These are phyloP conservation scores for Seriola aureovittata DNA, from an alignment of 2,113 vertebrate genomes.

Conservation along the genomic window DNA sequence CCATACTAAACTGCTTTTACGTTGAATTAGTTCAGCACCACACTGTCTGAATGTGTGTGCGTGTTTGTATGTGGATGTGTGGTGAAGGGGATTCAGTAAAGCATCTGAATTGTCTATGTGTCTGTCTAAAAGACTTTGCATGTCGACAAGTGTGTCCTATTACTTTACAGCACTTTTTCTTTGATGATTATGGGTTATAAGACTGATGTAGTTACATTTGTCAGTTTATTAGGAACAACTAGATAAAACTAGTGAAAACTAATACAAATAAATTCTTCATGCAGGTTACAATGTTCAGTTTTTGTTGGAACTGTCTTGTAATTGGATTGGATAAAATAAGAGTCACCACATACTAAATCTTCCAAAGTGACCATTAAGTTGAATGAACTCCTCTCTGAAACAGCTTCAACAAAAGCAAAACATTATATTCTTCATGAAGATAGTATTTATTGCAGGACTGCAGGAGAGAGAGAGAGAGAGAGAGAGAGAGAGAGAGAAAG, in stretches of 20 bases:
- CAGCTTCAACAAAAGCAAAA: too few relatives aligned
- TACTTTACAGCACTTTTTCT: not conserved
- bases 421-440: not conserved
- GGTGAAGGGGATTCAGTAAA: not conserved
- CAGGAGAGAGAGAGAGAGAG: too few relatives aligned
- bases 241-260: not conserved
- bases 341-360: too few relatives aligned
- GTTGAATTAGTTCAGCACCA: constrained; percentile 41
- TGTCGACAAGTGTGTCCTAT: not conserved
- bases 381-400: too few relatives aligned
- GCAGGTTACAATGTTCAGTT: too few relatives aligned
- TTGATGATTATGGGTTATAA: not conserved
- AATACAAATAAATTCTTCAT: not conserved
- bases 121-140: not conserved
- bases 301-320: too few relatives aligned
- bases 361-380: too few relatives aligned
- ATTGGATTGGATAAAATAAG: too few relatives aligned
- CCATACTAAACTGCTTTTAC: constrained; percentile 45
- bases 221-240: not conserved
- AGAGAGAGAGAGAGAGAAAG: too few relatives aligned
- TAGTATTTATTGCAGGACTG: too few relatives aligned
- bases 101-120: not conserved
- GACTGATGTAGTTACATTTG: not conserved
- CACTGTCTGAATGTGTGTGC: constrained; percentile 4
- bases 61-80: constrained; percentile 2